Evolutionary conservation across 1,140 invertebrate genomes (phyloP), one percentile per base, ranked within the genome.

Genomic region (Episyrphus balteatus): DNA sequence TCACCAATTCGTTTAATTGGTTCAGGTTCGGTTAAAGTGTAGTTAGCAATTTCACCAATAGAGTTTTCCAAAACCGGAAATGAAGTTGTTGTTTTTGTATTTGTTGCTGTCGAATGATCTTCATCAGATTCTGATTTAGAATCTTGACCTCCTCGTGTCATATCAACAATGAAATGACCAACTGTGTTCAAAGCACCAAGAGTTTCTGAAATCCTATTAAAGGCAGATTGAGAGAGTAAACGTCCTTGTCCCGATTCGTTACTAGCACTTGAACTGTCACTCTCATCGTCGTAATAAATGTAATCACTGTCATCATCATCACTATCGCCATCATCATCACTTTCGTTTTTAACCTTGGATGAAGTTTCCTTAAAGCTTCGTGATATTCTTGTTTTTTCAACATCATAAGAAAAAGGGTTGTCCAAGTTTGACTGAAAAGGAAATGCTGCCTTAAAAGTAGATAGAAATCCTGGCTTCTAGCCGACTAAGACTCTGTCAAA

Each of bases 121-220:
- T 72, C 61, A 6, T 69, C 70, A 37, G 62, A 15, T 13, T 62
- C 56, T n/a, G 53, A 40, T 37, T 61, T 70, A 19, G 41, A 26
- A 14, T 65, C 58, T 36, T 66, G 61, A 1, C 62, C 66, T 5
- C 75, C 76, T 3, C 76, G 66, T 1, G 78, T 87, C 73, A 86
- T 86, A 53, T 88, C 87, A 0, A 91, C 83, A 42, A 90, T 75
- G 58, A 87, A 87, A 57, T 81, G 78, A 0, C 86, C 87, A 0
- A 90, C 82, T 13, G 85, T 87, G 52, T 89, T 89, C 5, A 86
- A 65, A 14, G 83, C 83, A 3, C 82, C 86, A 9, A 82, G 60
- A 3, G 80, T 82, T 67, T 82, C 80, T 1, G 80, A 79, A 60
- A 82, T 81, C 52, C 70, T 75, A 47, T 74, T 73, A 39, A 81